These are phyloP conservation scores for Mythimna loreyi DNA, from an alignment of 2,888 invertebrate genomes.

Conservation along the genomic window DNA sequence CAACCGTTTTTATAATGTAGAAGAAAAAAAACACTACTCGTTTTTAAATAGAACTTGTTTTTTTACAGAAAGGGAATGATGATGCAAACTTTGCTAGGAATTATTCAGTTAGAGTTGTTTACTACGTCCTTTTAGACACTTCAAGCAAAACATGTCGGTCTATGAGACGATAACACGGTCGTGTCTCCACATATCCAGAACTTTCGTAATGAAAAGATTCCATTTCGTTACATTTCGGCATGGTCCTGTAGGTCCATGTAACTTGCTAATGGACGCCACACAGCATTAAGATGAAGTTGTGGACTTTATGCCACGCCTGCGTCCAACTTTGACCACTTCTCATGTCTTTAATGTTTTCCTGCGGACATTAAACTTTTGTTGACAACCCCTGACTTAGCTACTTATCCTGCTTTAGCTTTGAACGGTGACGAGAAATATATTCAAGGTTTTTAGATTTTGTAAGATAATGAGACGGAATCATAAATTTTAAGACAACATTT, in stretches of 20 bases:
- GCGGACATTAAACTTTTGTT: constrained; percentile 74
- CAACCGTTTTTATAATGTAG: neutral
- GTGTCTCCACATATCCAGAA: constrained; percentile 11
- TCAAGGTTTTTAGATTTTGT: constrained; percentile 25
- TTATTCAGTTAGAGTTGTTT: constrained; percentile 2
- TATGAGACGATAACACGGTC: neutral
- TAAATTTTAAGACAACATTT: neutral
- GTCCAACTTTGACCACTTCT: constrained; percentile 81
- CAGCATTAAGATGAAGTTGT: constrained; percentile 79
- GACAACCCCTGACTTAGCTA: constrained; percentile 69
- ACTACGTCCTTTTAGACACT: neutral
- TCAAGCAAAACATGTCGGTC: neutral
- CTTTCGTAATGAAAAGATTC: constrained; percentile 38
- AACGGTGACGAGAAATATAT: constrained; percentile 46
- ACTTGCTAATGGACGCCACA: constrained; percentile 82
- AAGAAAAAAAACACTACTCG: neutral
- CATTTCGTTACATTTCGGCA: constrained; percentile 33
- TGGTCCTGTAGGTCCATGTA: constrained; percentile 63
- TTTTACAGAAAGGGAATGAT: neutral
- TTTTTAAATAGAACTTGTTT: neutral
- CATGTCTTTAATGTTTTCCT: constrained; percentile 79
- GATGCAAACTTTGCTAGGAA: neutral
- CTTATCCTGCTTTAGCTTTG: constrained; percentile 64
- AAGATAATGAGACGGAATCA: constrained; percentile 11
- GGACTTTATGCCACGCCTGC: constrained; percentile 72